Percentiles rank a stretch among this genome's conserved stretches.
These are phyloP conservation scores for Thyatira batis DNA, from an alignment of 2,888 invertebrate genomes.

Conservation along the genomic window DNA sequence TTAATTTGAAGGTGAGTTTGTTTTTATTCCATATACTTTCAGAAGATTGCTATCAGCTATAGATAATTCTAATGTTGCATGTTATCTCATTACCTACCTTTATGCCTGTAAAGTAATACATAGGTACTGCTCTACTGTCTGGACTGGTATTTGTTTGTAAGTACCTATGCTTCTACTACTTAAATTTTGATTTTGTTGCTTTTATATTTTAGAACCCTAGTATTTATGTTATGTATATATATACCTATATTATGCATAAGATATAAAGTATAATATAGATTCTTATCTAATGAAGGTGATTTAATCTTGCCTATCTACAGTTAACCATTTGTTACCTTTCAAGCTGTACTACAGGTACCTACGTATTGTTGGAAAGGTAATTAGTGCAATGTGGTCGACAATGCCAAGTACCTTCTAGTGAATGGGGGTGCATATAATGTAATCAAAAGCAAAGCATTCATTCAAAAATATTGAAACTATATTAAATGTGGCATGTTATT, in stretches of 20 bases:
- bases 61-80: not conserved
- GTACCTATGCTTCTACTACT: not conserved
- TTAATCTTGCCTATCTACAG: too few species aligned
- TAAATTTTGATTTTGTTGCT: not conserved
- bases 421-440: too few species aligned
- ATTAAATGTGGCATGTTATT: too few species aligned
- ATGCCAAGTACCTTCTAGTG: not conserved
- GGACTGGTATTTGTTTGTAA: not conserved
- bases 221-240: not conserved
- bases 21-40: not conserved
- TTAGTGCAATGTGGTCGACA: not conserved
- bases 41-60: not conserved
- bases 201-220: not conserved
- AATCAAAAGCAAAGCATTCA: too few species aligned
- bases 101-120: not conserved
- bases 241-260: too few species aligned
- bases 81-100: not conserved
- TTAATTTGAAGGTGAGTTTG: conserved; percentile 40
- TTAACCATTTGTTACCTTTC: not conserved
- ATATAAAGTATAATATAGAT: too few species aligned
- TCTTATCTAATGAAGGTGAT: too few species aligned
- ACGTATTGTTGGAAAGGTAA: not conserved
- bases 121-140: not conserved
- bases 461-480: too few species aligned
- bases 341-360: not conserved